Base-by-base conservation (phyloP, 2,888 invertebrate genomes). In the Chromoteleia sp. region DNA sequence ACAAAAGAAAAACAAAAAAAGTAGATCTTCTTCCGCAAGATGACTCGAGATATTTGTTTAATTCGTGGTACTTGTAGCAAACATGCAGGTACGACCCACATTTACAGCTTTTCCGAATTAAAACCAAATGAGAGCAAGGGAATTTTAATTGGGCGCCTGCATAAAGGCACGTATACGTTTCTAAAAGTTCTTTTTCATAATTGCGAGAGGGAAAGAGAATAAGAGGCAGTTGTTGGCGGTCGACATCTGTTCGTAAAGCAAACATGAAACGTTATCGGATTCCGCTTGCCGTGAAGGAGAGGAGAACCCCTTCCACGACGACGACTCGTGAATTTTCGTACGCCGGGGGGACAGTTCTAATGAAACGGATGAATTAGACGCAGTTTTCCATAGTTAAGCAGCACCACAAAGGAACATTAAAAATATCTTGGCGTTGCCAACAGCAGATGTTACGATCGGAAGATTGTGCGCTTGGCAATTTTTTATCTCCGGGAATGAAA, bases 171-270 rank as follows among this genome's bases (percentile, higher is more conserved):
- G 54, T 45, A 43, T 50, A 61, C 25, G 33, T 65, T 75, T 52
- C 63, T 50, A 61, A 73, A 76, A 36, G 65, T 71, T 81, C 61
- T 56, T 63, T 76, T 77, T 77, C 61, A 39, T 81, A 81, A 81
- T 81, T 81, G 76, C 76, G 65, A 73, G 59, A 45, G 81, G 76
- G 81, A 81, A 67, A 76, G 63, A 48, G 74, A 67, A 50, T 75
- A 45, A 68, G 61, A 70, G 68, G 68, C 81, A 75, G 65, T 73
- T 71, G 71, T 75, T 75, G 67, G 76, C 59, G 68, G 68, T 25
- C 58, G 39, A 81, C 81, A 81, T 81, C 81, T 81, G 81, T 77
- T 81, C 81, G 39, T 21, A 77, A 54, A 81, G 76, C 76, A 81
- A 81, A 81, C 77, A 81, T 56, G 36, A 68, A 54, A 59, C 14